Evolutionary conservation across 2,113 vertebrate species (phyloP), one percentile per base, ranked within the genome.

Genomic region (Globicephala melas): DNA sequence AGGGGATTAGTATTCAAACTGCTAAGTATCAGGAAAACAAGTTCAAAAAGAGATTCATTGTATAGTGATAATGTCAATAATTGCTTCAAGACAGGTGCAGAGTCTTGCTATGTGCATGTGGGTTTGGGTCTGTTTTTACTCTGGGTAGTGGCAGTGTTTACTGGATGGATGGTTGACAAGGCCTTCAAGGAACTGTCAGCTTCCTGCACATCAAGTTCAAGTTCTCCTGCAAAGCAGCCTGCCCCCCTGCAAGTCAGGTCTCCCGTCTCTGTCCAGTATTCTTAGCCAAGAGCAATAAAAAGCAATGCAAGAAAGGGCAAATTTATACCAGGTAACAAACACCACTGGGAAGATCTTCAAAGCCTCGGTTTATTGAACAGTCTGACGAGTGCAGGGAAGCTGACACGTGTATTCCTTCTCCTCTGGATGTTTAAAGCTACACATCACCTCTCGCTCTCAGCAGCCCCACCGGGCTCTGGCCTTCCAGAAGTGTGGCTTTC

Each of bases 1-100:
- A 98, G 98, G 98, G 98, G 98, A 99, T 99, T 99, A 99, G 98
- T 97, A 98, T 98, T 98, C 98, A 98, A 89, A 96, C 97, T 98
- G 95, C 97, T 98, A 98, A 99, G 98, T 98, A 98, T 97, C 80
- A 83, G 98, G 94, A 98, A 98, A 98, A 98, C 98, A 98, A 97
- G 95, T 97, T 98, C 93, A 91, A 74, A 88, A 98, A 96, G 97
- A 92, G 96, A 96, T 93, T 93, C 83, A 97, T 97, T 98, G 98
- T 98, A 96, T 79, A 96, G 95, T 92, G 91, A 97, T 97, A 97
- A 98, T 98, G 98, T 99, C 98, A 98, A 95, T 99, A 98, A 99
- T 99, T 98, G 98, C 98, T 97, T 85, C 96, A 77, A 98, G 98
- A 97, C 99, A 99, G 98, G 98, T 99, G 99, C 98, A 98, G 93